Conservation (phyloP, 2,113 vertebrate genomes). For the Hypocryptadius cinnamomeus region DNA sequence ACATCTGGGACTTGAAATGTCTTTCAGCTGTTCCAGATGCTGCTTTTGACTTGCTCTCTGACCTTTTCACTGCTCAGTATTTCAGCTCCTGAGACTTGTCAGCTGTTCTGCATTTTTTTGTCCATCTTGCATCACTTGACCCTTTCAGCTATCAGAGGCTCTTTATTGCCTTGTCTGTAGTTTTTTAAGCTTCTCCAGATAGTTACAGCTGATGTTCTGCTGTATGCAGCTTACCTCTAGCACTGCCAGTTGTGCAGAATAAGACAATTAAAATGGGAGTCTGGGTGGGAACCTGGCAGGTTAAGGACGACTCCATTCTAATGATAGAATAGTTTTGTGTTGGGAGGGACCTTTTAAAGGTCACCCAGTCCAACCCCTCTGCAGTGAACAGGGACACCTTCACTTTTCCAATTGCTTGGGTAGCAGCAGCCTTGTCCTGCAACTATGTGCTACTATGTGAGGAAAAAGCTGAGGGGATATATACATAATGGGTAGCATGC, state of each 20-base stretch:
- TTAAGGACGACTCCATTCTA: background rate
- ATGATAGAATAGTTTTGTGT: background rate
- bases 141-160: background rate
- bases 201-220: background rate
- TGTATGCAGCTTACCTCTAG: background rate
- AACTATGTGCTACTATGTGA: background rate
- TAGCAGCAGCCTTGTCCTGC: background rate
- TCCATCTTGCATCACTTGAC: background rate
- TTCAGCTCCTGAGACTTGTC: background rate
- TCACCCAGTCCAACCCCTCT: background rate
- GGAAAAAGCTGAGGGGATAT: background rate
- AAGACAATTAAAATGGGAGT: background rate
- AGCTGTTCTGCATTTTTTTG: background rate
- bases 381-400: background rate
- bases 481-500: background rate
- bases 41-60: conserved; percentile 3
- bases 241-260: background rate
- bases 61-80: conserved; percentile 1
- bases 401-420: fast-evolving
- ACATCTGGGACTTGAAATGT: background rate
- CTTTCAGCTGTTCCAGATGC: background rate
- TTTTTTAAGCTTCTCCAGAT: background rate
- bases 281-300: background rate
- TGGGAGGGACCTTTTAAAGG: background rate
- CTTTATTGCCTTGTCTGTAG: background rate